A percentile compares a stretch with the other conserved stretches of the same genome.
Conservation (phyloP, 2,797 vertebrate genomes). For the Danio kyathit region DNA sequence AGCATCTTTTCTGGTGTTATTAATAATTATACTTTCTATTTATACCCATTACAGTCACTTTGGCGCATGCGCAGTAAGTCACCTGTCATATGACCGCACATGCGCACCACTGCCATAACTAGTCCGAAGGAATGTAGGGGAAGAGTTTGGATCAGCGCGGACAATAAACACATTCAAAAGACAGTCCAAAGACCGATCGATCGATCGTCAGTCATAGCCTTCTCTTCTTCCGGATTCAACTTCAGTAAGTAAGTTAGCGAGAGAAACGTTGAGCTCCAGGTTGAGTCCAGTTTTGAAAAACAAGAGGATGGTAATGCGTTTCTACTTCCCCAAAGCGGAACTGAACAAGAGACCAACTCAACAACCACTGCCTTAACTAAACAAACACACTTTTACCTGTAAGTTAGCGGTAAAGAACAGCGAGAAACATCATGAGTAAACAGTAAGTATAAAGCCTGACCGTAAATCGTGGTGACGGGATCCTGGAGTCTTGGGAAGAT, state of each 20-base stretch:
- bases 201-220: background rate
- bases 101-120: constrained; percentile 31
- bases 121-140: constrained; percentile 57
- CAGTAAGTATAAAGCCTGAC: constrained; percentile 51
- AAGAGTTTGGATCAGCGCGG: constrained; percentile 13
- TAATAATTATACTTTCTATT: background rate
- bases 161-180: constrained; percentile 24
- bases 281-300: background rate
- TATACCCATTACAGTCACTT: background rate
- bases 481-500: constrained; percentile 1
- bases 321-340: constrained; percentile 53
- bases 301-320: constrained; percentile 26
- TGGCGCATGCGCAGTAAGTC: constrained; percentile 47
- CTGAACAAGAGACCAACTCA: constrained; percentile 14
- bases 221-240: background rate
- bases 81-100: constrained; percentile 48
- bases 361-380: constrained; percentile 26
- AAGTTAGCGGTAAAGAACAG: constrained; percentile 38
- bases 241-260: constrained; percentile 53
- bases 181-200: background rate
- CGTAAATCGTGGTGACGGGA: constrained; percentile 40
- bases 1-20: background rate
- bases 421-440: constrained; percentile 53
- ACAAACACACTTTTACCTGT: constrained; percentile 39
- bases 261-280: background rate